Percentiles rank a stretch among this genome's conserved stretches.
Conservation (phyloP, 2,113 vertebrate species). For the Leptobrachium leishanense region DNA sequence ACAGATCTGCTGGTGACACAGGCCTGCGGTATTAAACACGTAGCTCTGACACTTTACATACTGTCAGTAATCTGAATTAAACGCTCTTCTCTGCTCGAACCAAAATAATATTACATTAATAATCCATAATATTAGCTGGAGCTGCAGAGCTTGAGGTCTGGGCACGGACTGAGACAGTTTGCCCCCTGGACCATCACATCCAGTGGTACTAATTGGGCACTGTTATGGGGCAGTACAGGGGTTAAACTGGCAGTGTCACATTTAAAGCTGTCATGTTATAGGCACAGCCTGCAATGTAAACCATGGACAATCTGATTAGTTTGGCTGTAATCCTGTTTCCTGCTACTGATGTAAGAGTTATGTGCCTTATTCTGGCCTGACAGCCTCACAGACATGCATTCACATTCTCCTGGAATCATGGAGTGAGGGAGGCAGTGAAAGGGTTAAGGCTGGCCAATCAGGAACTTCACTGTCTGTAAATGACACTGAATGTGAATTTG, state of each 20-base stretch:
- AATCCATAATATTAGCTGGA: too few species aligned
- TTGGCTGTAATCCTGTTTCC: constrained; percentile 35
- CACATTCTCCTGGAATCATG: neutral
- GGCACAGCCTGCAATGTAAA: constrained; percentile 18
- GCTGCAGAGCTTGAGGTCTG: too few species aligned
- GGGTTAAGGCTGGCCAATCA: neutral
- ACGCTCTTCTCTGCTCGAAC: too few species aligned
- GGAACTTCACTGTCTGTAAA: neutral
- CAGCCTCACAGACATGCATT: neutral
- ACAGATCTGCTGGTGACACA: too few species aligned
- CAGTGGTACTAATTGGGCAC: too few species aligned
- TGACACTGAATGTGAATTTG: neutral
- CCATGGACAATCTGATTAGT: constrained; percentile 38
- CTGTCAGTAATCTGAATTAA: too few species aligned
- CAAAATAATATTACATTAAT: too few species aligned
- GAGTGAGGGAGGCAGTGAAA: neutral
- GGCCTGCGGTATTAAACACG: too few species aligned
- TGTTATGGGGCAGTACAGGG: neutral
- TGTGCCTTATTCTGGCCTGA: neutral
- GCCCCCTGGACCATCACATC: too few species aligned
- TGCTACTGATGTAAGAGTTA: constrained; percentile 34
- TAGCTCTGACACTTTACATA: too few species aligned
- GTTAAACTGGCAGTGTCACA: constrained; percentile 19
- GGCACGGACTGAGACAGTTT: too few species aligned
- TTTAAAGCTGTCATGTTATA: constrained; percentile 23